Evolutionary conservation across 2,888 invertebrate species (phyloP), one percentile per base, ranked within the genome.

Genomic region (Ophonus ardosiacus): DNA sequence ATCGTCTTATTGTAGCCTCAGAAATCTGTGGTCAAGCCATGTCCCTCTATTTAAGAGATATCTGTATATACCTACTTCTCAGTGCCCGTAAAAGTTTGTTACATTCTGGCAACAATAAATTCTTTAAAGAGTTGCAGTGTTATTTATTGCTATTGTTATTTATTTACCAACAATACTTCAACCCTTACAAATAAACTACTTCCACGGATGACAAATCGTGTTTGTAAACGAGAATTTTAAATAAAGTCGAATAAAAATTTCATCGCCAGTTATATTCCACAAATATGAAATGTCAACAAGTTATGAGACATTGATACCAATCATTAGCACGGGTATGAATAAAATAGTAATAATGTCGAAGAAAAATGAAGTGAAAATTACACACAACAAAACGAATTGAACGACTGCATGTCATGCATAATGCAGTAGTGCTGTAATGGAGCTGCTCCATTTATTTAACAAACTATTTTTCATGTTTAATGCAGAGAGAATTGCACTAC

Each of bases 351-450:
- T 68, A 68, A 68, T 13, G 68, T 68, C 38, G 68, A 68, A 68
- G 68, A 68, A 68, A 68, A 68, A 68, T 68, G 68, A 68, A 68
- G 68, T 68, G 68, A 68, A 68, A 68, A 68, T 68, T 68, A 68
- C 68, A 68, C 68, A 68, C 68, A 68, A 68, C 68, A 68, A 68
- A 68, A 68, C 68, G 31, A 68, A 68, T n/a, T 68, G 68, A 68
- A 68, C 38, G n/a, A n/a, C 31, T 68, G 68, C 68, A 68, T 38
- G 38, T 24, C 68, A 68, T 68, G 68, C 68, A 68, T 68, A 31
- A 68, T 68, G 38, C 68, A 68, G 68, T 31, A 38, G 7, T 24
- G 15, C 38, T 38, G 68, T 38, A 68, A 68, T 68, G 68, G 68
- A 24, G 68, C 68, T 38, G 68, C 15, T 68, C 68, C 68, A 68